Base-by-base conservation (phyloP, 2,888 invertebrate species). In the Euproctis similis region DNA sequence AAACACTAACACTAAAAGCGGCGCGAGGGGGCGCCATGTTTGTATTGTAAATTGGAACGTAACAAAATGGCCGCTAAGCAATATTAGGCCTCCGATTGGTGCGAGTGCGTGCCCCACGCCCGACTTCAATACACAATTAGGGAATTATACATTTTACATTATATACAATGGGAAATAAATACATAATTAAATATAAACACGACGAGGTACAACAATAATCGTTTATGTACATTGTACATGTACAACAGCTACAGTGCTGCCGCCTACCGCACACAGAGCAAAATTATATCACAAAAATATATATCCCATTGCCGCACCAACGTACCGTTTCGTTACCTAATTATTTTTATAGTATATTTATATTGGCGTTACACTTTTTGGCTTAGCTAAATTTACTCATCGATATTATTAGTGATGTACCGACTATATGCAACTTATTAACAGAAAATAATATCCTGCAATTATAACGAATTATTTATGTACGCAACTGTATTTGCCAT, bases 161-260 rank as follows among this genome's bases (percentile, higher is more conserved):
- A 81, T 82, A 78, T 82, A 82, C 82, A 81, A 74, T 68, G 71
- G 69, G 75, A 77, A 80, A 81, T 78, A 81, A 78, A 81, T 81
- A 78, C n/a, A n/a, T n/a, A n/a, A n/a, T n/a, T n/a, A n/a, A n/a
- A n/a, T 68, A 70, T 66, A 70, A 61, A 66, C 70, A 75, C 71
- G 76, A 71, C 60, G 53, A 56, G 54, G 39, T 57, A 67, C 67
- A 68, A n/a, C 58, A 63, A 44, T 40, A 66, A 62, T 59, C 66
- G 76, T 72, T 73, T 81, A 80, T 80, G 63, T 80, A 78, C 78
- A 77, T 56, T 80, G 63, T 80, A 78, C 78, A 77, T 56, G 59
- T 53, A 46, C 60, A 57, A 47, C n/a, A n/a, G n/a, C 54, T 46
- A 53, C 45, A 27, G 53, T 54, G 57, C 53, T 42, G 42, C 34